Conservation (phyloP, 2,113 vertebrate species). For the Mungos mungo region DNA sequence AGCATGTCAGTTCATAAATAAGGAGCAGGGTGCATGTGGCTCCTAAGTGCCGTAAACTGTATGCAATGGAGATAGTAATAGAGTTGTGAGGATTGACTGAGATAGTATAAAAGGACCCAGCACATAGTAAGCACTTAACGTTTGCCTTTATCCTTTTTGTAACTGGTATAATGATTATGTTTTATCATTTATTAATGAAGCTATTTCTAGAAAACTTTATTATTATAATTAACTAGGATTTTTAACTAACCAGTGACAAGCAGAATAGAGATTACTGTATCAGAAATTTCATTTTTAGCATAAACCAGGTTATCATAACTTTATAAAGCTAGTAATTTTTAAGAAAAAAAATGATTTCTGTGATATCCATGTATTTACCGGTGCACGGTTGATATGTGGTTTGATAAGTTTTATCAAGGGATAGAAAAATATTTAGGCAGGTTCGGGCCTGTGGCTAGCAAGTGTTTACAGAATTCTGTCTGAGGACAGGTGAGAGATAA, state of each 20-base stretch:
- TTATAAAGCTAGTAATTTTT: slow-evolving; percentile 35
- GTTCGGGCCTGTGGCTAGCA: not conserved
- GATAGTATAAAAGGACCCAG: not conserved
- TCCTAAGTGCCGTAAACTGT: not conserved
- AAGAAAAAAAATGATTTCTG: slow-evolving; percentile 29
- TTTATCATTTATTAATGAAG: slow-evolving; percentile 45
- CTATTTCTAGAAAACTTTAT: slow-evolving; percentile 15
- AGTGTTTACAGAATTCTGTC: not conserved
- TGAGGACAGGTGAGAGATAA: not conserved
- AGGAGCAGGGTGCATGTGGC: not conserved
- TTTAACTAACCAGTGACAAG: slow-evolving; percentile 35
- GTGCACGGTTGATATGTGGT: not conserved
- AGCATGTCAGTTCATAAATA: not conserved
- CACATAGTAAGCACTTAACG: not conserved
- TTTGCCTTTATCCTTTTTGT: not conserved
- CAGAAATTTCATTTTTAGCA: slow-evolving; percentile 49
- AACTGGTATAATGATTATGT: not conserved
- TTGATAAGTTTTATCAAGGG: slow-evolving; percentile 36
- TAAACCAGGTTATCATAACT: slow-evolving; percentile 7
- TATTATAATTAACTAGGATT: slow-evolving; percentile 39
- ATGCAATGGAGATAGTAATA: not conserved
- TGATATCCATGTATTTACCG: not conserved
- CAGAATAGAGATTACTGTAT: not conserved
- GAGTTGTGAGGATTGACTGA: not conserved
- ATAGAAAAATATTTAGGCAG: not conserved